A percentile compares a stretch with the other conserved stretches of the same genome.
Evolutionary conservation across 2,797 vertebrate species (phyloP).

Genomic region (Lacerta bilineata): DNA sequence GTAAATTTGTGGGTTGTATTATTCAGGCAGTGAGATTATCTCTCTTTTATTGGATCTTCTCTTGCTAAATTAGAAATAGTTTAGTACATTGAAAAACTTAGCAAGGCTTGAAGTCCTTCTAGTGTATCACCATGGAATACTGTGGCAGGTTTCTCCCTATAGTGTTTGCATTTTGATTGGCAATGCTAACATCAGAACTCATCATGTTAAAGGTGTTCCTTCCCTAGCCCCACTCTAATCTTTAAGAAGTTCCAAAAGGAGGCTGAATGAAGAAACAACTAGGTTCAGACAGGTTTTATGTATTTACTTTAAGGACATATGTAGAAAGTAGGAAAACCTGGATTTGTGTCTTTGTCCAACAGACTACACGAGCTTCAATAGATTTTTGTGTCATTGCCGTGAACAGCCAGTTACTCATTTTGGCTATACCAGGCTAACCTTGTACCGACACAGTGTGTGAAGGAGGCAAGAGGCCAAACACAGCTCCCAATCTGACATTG

Average conservation of each 20-base stretch:
- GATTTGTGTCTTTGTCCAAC: not conserved
- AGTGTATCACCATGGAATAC: not conserved
- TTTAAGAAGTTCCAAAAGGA: conserved; percentile 53
- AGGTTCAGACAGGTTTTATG: not conserved
- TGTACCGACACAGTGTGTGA: not conserved
- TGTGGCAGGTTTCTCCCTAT: not conserved
- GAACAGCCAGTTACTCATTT: not conserved
- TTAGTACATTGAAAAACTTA: not conserved
- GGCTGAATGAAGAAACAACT: conserved; percentile 30
- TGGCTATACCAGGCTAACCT: not conserved
- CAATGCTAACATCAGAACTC: not conserved
- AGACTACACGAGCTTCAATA: not conserved
- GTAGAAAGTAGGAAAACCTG: conserved; percentile 26
- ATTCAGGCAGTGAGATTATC: not conserved
- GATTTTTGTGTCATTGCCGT: not conserved
- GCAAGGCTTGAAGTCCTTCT: not conserved
- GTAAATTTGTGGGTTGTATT: not conserved
- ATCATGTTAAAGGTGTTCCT: not conserved
- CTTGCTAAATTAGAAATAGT: not conserved
- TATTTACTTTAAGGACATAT: conserved; percentile 46
- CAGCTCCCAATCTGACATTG: not conserved
- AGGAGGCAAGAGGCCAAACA: not conserved
- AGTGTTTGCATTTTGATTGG: not conserved
- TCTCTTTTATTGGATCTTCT: not conserved
- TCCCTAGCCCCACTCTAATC: conserved; percentile 30